Evolutionary conservation across 2,888 invertebrate genomes (phyloP).

Genomic region (Eretmocerus hayati): DNA sequence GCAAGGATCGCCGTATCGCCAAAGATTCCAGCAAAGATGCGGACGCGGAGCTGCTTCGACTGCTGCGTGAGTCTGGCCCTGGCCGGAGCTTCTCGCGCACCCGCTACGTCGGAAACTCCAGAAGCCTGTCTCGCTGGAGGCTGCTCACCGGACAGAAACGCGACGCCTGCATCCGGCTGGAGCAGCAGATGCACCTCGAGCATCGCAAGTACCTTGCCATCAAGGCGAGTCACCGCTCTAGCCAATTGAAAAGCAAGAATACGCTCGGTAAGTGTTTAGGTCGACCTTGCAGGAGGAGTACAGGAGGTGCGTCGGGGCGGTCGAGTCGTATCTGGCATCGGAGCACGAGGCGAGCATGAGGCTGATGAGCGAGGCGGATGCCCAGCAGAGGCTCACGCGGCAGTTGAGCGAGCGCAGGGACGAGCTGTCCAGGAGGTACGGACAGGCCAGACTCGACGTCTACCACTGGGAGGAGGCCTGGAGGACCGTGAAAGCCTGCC

Average conservation of each 20-base stretch:
- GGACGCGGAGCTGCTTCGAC: background rate
- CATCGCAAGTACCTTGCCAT: constrained; percentile 48
- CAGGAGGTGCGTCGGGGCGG: constrained; percentile 51
- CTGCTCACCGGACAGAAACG: constrained; percentile 50
- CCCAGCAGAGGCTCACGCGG: constrained; percentile 45
- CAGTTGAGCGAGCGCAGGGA: constrained; percentile 25
- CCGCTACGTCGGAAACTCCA: constrained; percentile 53
- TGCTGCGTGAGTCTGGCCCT: background rate
- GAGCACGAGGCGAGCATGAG: constrained; percentile 58
- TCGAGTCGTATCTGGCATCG: constrained; percentile 56
- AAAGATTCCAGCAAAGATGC: too few species aligned
- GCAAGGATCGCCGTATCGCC: too few species aligned
- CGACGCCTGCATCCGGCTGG: constrained; percentile 51
- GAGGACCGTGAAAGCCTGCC: constrained; percentile 58
- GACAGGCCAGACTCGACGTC: constrained; percentile 44
- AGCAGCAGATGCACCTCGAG: constrained; percentile 53
- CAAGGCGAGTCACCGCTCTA: constrained; percentile 30
- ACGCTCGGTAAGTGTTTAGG: too few species aligned
- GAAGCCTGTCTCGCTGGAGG: constrained; percentile 50
- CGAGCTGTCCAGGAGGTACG: constrained; percentile 31
- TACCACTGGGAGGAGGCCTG: constrained; percentile 59
- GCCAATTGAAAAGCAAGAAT: background rate
- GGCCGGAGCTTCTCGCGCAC: constrained; percentile 49
- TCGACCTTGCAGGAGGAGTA: constrained; percentile 32
- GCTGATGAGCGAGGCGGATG: constrained; percentile 51